Conservation (phyloP, 2,113 vertebrate genomes). For the Nyctereutes procyonoides region DNA sequence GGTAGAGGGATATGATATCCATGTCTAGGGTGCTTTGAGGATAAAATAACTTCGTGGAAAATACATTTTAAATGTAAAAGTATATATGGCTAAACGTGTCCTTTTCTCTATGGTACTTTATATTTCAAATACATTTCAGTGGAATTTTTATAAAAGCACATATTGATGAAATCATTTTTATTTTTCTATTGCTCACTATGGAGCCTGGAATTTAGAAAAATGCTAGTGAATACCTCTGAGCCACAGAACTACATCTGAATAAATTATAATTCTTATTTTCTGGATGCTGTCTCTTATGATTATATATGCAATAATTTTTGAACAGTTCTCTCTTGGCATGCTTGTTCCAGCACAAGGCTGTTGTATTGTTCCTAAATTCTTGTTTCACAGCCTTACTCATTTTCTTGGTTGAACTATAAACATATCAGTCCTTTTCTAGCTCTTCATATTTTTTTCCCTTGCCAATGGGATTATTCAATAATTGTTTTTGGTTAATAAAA, state of each 20-base stretch:
- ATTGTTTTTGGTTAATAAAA: neutral
- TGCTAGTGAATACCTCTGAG: neutral
- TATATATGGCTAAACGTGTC: neutral
- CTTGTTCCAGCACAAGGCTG: neutral
- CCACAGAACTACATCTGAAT: conserved; percentile 26
- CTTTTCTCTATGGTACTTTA: conserved; percentile 15
- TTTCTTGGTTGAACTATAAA: neutral
- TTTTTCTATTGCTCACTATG: conserved; percentile 42
- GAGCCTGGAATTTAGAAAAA: conserved; percentile 42
- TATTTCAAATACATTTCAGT: conserved; percentile 40
- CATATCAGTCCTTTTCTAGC: neutral
- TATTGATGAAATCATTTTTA: conserved; percentile 46
- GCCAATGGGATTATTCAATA: neutral
- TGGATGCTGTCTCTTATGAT: neutral
- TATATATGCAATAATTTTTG: neutral
- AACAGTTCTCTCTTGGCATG: conserved; percentile 21
- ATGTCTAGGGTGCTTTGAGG: neutral
- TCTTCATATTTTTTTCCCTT: neutral
- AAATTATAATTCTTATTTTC: conserved; percentile 42
- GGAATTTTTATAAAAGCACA: neutral
- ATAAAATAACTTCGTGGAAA: conserved; percentile 1
- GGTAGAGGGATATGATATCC: neutral
- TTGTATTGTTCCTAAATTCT: neutral
- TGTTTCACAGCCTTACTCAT: neutral
- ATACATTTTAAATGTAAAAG: conserved; percentile 5